Evolutionary conservation across 2,113 vertebrate genomes (phyloP).

Genomic region (Damaliscus lunatus): DNA sequence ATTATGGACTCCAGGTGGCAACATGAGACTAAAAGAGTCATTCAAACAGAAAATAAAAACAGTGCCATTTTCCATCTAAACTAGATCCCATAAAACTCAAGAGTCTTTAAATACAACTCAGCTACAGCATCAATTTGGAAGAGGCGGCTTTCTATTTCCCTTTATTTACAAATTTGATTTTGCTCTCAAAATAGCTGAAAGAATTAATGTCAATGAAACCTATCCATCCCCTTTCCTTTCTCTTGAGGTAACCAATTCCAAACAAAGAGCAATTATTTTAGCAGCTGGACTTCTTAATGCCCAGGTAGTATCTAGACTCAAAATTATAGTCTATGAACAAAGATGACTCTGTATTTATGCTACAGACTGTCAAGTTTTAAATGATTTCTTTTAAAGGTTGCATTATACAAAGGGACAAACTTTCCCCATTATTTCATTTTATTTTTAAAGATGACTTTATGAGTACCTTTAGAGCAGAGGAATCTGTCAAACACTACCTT

Average conservation of each 20-base stretch:
- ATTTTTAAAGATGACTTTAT: neutral
- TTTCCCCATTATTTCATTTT: neutral
- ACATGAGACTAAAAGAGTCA: constrained; percentile 51
- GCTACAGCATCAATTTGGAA: constrained; percentile 63
- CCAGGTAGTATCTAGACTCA: constrained; percentile 54
- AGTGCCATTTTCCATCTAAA: constrained; percentile 51
- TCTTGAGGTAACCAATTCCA: constrained; percentile 63
- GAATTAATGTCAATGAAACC: constrained; percentile 64
- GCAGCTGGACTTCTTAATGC: constrained; percentile 62
- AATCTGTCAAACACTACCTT: neutral
- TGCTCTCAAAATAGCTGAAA: constrained; percentile 56
- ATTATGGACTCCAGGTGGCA: constrained; percentile 75
- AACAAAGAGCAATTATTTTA: constrained; percentile 59
- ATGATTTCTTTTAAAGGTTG: neutral
- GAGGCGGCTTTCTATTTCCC: constrained; percentile 51
- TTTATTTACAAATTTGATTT: constrained; percentile 63
- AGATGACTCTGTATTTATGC: constrained; percentile 43
- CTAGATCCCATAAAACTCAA: constrained; percentile 48
- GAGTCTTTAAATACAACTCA: constrained; percentile 61
- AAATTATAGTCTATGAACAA: constrained; percentile 57
- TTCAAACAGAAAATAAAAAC: neutral
- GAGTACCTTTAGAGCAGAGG: neutral
- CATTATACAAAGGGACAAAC: constrained; percentile 1
- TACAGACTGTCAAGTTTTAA: neutral
- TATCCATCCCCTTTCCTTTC: constrained; percentile 61